Base-by-base conservation (phyloP, 1,140 invertebrate species). In the Drosophila fuyamai region DNA sequence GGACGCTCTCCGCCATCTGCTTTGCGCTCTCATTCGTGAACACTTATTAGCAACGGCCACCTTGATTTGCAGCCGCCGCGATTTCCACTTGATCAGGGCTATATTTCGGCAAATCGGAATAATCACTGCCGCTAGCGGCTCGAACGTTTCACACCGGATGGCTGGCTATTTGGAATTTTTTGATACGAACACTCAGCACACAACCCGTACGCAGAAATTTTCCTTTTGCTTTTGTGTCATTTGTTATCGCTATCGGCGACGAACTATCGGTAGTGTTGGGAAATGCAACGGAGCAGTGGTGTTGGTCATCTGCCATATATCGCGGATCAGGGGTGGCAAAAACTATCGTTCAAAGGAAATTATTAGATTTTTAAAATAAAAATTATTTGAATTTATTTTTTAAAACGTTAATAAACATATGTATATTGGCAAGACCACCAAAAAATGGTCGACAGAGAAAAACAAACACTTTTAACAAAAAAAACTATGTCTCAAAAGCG, bases 21-120 rank as follows among this genome's bases (percentile, higher is more conserved):
- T 88, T 88, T 88, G 72, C 78, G 82, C 83, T 88, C 83, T 89
- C 83, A 88, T 88, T 88, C 83, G 81, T 71, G 78, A 63, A 77
- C 82, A 86, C 83, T 83, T 88, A 88, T 83, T 89, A 89, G 71
- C 79, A 63, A 68, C 77, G 46, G 36, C 61, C 61, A 43, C 65
- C 61, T 67, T 67, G 29, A 66, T 12, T 12, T n/a, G 44, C 35
- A 50, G 23, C 43, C 29, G 27, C 36, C 13, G n/a, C 38, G 55
- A 58, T 32, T 59, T 62, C n/a, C 55, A 32, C 13, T 58, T 16
- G 54, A 29, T 32, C 41, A 14, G 27, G 23, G 27, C 29, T 32
- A 32, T 23, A 23, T 23, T 23, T 23, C 23, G 23, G 23, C 23
- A 23, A 23, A 23, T 23, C 23, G 23, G 23, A 23, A 23, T 57